phyloP scores from a whole-genome alignment of 2,888 invertebrate genomes.

The Charanyca ferruginea region DNA sequence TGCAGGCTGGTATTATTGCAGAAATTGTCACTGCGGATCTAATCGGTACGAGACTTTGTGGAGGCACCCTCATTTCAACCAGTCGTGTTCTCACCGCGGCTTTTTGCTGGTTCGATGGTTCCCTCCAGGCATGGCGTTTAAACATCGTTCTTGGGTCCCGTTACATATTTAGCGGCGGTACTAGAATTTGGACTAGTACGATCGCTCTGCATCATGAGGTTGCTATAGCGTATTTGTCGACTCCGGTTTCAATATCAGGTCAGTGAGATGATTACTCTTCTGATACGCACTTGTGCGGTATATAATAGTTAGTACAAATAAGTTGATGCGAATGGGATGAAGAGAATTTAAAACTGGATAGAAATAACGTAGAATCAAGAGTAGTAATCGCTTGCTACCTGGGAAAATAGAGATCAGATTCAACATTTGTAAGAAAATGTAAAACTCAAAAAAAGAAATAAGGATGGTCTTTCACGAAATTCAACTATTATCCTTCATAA shows the following conservation, averaged over 20 bases:
- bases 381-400: no score
- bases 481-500: no score
- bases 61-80: slow-evolving; percentile 67
- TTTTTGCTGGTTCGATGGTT: slow-evolving; percentile 81
- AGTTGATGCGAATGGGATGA: no score
- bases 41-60: slow-evolving; percentile 67
- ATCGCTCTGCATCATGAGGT: slow-evolving; percentile 76
- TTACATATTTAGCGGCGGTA: slow-evolving; percentile 73
- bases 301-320: no score
- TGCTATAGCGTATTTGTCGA: slow-evolving; percentile 73
- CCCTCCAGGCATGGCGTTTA: slow-evolving; percentile 71
- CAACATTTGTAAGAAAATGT: no score
- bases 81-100: slow-evolving; percentile 77
- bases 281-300: no score
- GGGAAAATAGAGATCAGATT: no score
- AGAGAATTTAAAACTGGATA: no score
- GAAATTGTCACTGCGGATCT: not conserved
- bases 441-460: no score
- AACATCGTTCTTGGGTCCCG: slow-evolving; percentile 76
- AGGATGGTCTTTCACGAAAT: no score
- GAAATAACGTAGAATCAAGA: no score
- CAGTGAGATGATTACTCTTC: slow-evolving; percentile 17
- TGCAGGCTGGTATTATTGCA: slow-evolving; percentile 39
- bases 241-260: slow-evolving; percentile 68
- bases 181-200: slow-evolving; percentile 67